These are phyloP conservation scores for Macroteleia sp. DNA, from an alignment of 2,888 invertebrate genomes.

Conservation along the genomic window DNA sequence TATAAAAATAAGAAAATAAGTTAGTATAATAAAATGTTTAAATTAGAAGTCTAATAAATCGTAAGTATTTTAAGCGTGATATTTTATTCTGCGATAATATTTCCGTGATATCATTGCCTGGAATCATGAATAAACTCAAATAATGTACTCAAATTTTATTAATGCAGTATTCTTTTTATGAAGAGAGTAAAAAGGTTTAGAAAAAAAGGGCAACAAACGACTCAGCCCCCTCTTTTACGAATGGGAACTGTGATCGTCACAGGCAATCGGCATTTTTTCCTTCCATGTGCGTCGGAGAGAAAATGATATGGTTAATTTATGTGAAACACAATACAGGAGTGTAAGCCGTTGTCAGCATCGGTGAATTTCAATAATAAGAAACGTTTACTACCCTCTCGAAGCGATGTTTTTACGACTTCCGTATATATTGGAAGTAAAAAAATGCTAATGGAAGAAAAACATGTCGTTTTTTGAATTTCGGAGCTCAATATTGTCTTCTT, in stretches of 20 bases:
- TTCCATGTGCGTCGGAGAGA: constrained; percentile 44
- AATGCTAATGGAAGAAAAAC: constrained; percentile 62
- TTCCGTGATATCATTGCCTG: no score
- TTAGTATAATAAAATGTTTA: no score
- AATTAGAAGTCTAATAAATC: no score
- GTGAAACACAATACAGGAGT: constrained; percentile 58
- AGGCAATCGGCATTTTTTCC: constrained; percentile 46
- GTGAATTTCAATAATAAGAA: constrained; percentile 59
- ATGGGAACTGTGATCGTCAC: constrained; percentile 31
- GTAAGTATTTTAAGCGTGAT: no score
- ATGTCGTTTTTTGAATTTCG: constrained; percentile 55
- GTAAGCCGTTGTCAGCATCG: constrained; percentile 57
- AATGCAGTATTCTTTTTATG: no score
- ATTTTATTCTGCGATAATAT: no score
- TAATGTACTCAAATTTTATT: no score
- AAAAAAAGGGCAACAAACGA: constrained; percentile 41
- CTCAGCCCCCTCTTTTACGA: constrained; percentile 22
- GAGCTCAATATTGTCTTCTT: constrained; percentile 46
- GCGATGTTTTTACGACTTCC: constrained; percentile 60
- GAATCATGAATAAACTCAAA: no score
- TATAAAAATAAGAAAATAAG: no score
- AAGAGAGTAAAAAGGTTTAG: no score
- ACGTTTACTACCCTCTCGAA: constrained; percentile 60
- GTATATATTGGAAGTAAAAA: constrained; percentile 53
- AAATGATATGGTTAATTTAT: constrained; percentile 65